These are phyloP conservation scores for Prinia subflava DNA, from an alignment of 2,113 vertebrate genomes.

Conservation along the genomic window DNA sequence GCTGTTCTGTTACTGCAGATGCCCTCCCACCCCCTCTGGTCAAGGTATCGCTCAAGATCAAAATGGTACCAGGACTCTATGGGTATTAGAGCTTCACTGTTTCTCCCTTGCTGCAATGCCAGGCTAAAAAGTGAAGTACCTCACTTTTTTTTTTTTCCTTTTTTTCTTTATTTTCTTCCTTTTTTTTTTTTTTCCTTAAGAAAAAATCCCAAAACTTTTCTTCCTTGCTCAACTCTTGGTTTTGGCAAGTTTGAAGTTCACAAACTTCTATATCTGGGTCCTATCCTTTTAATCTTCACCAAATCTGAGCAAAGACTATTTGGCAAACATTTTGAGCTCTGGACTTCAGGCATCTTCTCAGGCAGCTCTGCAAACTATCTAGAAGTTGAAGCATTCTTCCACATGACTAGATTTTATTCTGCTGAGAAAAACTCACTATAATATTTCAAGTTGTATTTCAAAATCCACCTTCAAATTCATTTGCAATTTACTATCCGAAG, in stretches of 20 bases:
- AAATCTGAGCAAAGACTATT: neutral
- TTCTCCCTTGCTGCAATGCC: neutral
- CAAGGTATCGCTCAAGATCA: neutral
- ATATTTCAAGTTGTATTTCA: neutral
- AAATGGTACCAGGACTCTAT: neutral
- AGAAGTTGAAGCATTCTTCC: neutral
- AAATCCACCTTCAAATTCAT: neutral
- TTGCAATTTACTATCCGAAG: neutral
- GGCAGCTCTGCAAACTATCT: neutral
- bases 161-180: too few species aligned
- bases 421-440: neutral
- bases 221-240: neutral
- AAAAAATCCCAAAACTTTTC: accelerated
- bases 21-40: neutral
- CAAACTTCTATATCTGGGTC: neutral
- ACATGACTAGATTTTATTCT: neutral
- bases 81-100: neutral
- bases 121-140: neutral
- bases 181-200: neutral
- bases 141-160: neutral
- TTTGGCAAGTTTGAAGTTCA: neutral
- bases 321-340: neutral
- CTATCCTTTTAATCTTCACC: neutral
- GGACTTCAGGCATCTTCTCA: neutral
- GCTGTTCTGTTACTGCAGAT: neutral